Conservation (phyloP, 2,113 vertebrate species). For the Synodontis membranacea region DNA sequence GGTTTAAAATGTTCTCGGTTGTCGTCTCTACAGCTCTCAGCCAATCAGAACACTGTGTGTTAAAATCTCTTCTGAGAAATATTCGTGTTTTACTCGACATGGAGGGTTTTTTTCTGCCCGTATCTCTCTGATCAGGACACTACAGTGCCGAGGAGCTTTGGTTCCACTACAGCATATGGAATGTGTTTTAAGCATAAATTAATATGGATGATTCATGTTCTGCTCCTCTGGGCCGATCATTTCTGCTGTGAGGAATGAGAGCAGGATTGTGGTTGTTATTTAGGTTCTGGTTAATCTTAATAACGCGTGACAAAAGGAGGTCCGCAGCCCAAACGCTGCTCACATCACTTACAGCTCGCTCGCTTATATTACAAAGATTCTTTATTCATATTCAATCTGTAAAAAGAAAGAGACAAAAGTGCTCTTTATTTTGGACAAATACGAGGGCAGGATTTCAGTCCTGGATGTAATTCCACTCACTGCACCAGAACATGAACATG, state of each 20-base stretch:
- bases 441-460: background rate
- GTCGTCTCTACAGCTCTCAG: background rate
- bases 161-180: slow-evolving; percentile 55
- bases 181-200: slow-evolving; percentile 57
- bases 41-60: background rate
- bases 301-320: slow-evolving; percentile 39
- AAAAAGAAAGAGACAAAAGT: background rate
- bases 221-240: slow-evolving; percentile 29
- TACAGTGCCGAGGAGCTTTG: slow-evolving; percentile 40
- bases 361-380: slow-evolving; percentile 33
- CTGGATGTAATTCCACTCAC: background rate
- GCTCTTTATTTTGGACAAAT: background rate
- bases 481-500: background rate
- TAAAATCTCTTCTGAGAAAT: background rate
- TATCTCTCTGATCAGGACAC: slow-evolving; percentile 43
- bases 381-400: background rate
- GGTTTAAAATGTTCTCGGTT: background rate
- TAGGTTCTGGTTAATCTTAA: slow-evolving; percentile 50
- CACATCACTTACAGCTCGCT: slow-evolving; percentile 19
- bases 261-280: slow-evolving; percentile 40
- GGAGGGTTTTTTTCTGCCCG: background rate
- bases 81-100: background rate
- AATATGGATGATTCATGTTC: slow-evolving; percentile 52
- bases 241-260: slow-evolving; percentile 7
- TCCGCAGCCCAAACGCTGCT: slow-evolving; percentile 8